Evolutionary conservation across 1,140 invertebrate genomes (phyloP).

Genomic region (Anthonomus grandis): DNA sequence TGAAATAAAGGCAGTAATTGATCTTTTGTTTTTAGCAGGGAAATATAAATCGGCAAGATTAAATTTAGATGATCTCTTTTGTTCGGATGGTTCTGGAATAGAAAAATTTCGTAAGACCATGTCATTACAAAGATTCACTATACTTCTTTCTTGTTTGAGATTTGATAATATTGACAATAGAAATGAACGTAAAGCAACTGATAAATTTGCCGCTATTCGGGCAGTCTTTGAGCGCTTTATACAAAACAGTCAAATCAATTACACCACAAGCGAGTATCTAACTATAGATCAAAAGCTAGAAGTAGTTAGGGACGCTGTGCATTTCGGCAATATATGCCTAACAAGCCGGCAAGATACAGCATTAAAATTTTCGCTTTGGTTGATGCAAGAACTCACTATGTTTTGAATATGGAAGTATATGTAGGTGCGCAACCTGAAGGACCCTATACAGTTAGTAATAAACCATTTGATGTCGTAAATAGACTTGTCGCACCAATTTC

Average conservation of each 20-base stretch:
- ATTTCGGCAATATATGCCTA: conserved; percentile 45
- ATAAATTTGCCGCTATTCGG: conserved; percentile 5
- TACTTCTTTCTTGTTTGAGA: conserved; percentile 5
- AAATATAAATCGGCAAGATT: conserved; percentile 4
- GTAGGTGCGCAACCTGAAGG: conserved; percentile 11
- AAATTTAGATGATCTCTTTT: conserved; percentile 13
- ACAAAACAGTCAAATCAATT: conserved; percentile 1
- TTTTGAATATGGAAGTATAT: conserved; percentile 19
- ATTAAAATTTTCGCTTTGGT: conserved; percentile 20
- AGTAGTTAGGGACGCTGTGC: conserved; percentile 5
- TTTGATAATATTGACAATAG: conserved; percentile 16
- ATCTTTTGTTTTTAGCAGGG: conserved; percentile 16
- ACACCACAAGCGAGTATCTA: conserved; percentile 3
- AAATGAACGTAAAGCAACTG: neutral
- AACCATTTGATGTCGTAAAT: conserved; percentile 4
- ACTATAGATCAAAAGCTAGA: conserved; percentile 16
- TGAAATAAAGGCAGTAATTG: conserved; percentile 21
- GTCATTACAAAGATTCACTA: conserved; percentile 37
- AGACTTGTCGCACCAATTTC: conserved; percentile 29
- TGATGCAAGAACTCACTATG: conserved; percentile 12
- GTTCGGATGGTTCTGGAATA: conserved; percentile 40
- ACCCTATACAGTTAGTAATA: conserved; percentile 7
- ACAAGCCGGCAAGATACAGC: conserved; percentile 33
- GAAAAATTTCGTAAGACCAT: conserved; percentile 41
- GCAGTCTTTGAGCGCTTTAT: neutral